Evolutionary conservation across 2,888 invertebrate genomes (phyloP).

Genomic region (Serripes groenlandicus): DNA sequence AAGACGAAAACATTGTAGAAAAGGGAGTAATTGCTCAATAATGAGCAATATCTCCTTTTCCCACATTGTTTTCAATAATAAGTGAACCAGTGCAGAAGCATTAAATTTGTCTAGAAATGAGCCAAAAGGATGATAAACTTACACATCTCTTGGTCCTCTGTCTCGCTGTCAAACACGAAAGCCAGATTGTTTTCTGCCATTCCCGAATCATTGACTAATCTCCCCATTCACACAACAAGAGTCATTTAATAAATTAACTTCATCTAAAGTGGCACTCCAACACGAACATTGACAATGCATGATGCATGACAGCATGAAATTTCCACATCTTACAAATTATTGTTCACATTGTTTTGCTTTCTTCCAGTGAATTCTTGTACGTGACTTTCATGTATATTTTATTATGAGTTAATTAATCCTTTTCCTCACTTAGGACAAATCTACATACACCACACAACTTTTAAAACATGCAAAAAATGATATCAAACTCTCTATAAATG

Average conservation of each 20-base stretch:
- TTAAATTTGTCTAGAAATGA: not conserved
- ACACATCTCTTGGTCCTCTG: constrained; percentile 5
- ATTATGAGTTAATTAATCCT: too few relatives aligned
- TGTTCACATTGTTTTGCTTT: too few relatives aligned
- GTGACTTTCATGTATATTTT: too few relatives aligned
- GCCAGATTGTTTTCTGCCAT: constrained; percentile 66
- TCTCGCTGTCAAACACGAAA: constrained; percentile 55
- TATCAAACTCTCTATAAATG: too few relatives aligned
- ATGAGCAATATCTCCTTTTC: constrained; percentile 6
- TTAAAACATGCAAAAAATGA: too few relatives aligned
- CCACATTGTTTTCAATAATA: not conserved
- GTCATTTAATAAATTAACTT: not conserved
- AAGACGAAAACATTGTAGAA: constrained; percentile 8
- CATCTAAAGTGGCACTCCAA: not conserved
- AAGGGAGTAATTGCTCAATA: not conserved
- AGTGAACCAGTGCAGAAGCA: not conserved
- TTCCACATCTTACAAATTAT: too few relatives aligned
- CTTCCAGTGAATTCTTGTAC: too few relatives aligned
- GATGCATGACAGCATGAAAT: too few relatives aligned
- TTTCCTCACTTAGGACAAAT: too few relatives aligned
- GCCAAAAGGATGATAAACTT: not conserved
- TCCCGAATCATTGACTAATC: constrained; percentile 4
- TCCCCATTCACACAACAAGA: not conserved
- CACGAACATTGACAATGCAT: too few relatives aligned
- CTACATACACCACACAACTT: too few relatives aligned